phyloP scores from a whole-genome alignment of 2,888 invertebrate genomes.

The Notodonta ziczac region DNA sequence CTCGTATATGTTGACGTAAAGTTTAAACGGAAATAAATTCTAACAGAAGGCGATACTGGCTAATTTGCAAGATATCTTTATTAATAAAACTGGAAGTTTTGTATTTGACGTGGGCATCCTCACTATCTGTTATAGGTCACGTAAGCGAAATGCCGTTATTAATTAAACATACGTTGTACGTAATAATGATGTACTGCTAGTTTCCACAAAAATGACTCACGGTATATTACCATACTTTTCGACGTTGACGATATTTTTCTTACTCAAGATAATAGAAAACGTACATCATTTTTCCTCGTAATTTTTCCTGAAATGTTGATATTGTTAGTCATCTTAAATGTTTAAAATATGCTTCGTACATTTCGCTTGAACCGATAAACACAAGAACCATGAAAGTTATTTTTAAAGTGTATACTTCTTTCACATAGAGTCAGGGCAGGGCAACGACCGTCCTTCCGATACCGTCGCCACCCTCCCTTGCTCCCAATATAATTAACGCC shows the following conservation, averaged over 20 bases:
- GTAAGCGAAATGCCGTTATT: conserved; percentile 25
- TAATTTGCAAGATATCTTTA: background rate
- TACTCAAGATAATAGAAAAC: background rate
- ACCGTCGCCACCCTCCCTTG: conserved; percentile 51
- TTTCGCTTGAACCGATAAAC: conserved; percentile 13
- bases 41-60: background rate
- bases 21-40: background rate
- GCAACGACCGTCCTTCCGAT: conserved; percentile 73
- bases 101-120: background rate
- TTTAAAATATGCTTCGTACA: background rate
- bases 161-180: conserved; percentile 5
- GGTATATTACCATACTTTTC: background rate
- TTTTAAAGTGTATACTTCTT: conserved; percentile 40
- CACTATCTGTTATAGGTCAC: conserved; percentile 33
- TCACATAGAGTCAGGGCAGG: conserved; percentile 43
- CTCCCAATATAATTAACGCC: conserved; percentile 21
- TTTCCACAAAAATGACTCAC: conserved; percentile 17
- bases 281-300: background rate
- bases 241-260: background rate
- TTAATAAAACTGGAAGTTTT: background rate
- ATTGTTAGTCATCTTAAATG: background rate
- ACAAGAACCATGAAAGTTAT: conserved; percentile 48
- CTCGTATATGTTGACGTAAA: background rate
- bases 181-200: background rate
- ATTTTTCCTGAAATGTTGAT: background rate